Conservation (phyloP, 2,888 invertebrate species). For the Acleris emargana region DNA sequence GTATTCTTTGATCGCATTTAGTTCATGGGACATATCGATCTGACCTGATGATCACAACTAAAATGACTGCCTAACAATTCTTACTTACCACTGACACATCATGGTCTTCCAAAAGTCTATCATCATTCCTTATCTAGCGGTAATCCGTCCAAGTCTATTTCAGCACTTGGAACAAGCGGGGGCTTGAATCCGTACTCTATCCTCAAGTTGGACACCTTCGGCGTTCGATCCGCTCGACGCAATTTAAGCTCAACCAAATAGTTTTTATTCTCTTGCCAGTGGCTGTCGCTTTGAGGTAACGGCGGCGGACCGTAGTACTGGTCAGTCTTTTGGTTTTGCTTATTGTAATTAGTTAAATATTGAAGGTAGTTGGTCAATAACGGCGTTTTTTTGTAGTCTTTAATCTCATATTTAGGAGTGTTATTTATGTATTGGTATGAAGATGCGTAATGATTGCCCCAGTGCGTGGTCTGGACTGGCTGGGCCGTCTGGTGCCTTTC, state of each 20-base stretch:
- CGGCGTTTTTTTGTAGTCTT: constrained; percentile 44
- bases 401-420: constrained; percentile 45
- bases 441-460: constrained; percentile 72
- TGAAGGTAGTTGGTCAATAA: constrained; percentile 50
- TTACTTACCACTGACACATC: no score
- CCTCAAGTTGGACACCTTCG: constrained; percentile 77
- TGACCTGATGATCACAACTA: no score
- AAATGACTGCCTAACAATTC: no score
- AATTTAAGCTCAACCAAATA: constrained; percentile 75
- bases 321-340: constrained; percentile 41
- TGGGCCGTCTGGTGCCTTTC: constrained; percentile 40
- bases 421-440: constrained; percentile 67
- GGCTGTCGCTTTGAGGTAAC: constrained; percentile 54
- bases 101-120: no score
- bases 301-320: constrained; percentile 83
- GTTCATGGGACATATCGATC: no score
- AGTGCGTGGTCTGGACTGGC: constrained; percentile 54
- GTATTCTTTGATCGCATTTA: no score
- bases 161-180: constrained; percentile 90
- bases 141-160: constrained; percentile 89
- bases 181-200: constrained; percentile 93
- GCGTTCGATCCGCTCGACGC: constrained; percentile 83
- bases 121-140: constrained; percentile 75
- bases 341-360: constrained; percentile 46
- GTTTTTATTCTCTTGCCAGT: constrained; percentile 53